Percentiles rank a stretch among this genome's conserved stretches.
phyloP scores from a whole-genome alignment of 1,140 invertebrate genomes.

The Bombus confusus region DNA sequence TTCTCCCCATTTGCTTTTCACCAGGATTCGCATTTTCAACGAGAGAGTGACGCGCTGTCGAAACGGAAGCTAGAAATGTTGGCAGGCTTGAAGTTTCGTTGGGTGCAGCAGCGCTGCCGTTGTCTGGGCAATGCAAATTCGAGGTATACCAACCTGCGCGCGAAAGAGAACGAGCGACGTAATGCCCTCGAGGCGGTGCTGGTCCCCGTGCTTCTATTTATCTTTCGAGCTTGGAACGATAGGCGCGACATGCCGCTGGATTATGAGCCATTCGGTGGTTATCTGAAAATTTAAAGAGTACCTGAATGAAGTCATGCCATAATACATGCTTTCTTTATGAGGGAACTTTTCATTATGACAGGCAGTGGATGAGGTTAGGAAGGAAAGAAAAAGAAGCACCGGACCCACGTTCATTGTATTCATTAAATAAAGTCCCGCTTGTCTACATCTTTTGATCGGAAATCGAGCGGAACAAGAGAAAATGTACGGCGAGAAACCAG shows the following conservation, averaged over 20 bases:
- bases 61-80: neutral
- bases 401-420: neutral
- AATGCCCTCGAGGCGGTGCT: constrained; percentile 11
- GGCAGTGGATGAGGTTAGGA: neutral
- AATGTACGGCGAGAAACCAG: too few relatives aligned
- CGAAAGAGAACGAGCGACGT: constrained; percentile 21
- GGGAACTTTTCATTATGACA: constrained; percentile 15
- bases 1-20: too few relatives aligned
- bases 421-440: constrained; percentile 26
- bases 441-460: constrained; percentile 3
- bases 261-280: constrained; percentile 36
- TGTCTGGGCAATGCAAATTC: neutral
- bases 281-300: constrained; percentile 42
- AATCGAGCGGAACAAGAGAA: neutral
- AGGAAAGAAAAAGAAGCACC: neutral
- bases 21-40: neutral
- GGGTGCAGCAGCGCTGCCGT: neutral
- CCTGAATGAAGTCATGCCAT: constrained; percentile 8
- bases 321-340: constrained; percentile 11
- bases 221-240: constrained; percentile 32
- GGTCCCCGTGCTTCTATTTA: constrained; percentile 28
- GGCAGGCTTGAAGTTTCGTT: neutral
- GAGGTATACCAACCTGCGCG: neutral
- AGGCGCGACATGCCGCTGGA: constrained; percentile 32
- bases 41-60: neutral